Conservation (phyloP, 2,888 invertebrate genomes). For the Odontomyia ornata region DNA sequence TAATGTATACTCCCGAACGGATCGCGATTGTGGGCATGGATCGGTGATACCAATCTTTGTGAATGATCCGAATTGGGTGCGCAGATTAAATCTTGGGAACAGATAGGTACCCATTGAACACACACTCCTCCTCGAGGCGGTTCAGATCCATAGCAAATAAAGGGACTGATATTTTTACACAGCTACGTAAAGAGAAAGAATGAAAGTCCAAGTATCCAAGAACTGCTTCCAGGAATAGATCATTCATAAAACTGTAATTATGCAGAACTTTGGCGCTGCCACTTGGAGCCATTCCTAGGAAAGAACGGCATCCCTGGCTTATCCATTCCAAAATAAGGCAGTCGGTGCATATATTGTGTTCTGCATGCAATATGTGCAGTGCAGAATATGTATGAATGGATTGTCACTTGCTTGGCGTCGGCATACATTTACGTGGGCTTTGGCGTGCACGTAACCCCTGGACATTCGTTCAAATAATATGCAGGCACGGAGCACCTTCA, state of each 20-base stretch:
- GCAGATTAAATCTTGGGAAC: not conserved
- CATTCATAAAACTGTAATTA: no score
- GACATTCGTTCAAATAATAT: conserved; percentile 35
- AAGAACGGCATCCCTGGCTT: not conserved
- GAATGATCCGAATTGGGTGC: not conserved
- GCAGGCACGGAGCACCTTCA: conserved; percentile 46
- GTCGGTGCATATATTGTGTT: not conserved
- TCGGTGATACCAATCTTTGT: not conserved
- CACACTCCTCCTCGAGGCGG: no score
- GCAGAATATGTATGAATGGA: conserved; percentile 31
- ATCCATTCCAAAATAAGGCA: not conserved
- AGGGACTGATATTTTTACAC: no score
- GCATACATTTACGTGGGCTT: conserved; percentile 30
- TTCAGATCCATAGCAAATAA: no score
- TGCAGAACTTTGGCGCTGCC: no score
- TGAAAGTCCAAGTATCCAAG: no score
- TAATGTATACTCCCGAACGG: conserved; percentile 3
- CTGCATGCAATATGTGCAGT: conserved; percentile 24
- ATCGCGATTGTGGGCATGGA: not conserved
- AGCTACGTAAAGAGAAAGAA: no score
- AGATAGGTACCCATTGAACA: no score
- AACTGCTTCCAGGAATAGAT: no score
- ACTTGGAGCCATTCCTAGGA: no score
- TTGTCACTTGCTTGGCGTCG: conserved; percentile 34
- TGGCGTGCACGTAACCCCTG: conserved; percentile 39